A percentile compares a stretch with the other conserved stretches of the same genome.
phyloP scores from a whole-genome alignment of 2,113 vertebrate genomes.

The Ctenodactylus gundi region DNA sequence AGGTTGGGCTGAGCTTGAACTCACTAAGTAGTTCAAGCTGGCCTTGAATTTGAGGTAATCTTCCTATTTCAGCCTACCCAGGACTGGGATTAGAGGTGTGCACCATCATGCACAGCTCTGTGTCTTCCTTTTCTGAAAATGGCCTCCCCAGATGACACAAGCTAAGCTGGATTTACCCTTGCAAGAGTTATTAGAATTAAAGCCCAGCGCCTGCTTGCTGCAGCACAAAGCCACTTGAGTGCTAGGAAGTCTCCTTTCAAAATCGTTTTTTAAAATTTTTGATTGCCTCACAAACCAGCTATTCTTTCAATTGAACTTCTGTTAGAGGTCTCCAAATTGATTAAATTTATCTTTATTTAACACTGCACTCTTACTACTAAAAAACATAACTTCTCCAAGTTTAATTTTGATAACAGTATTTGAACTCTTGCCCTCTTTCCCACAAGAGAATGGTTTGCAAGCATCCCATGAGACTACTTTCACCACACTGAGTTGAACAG shows the following conservation, averaged over 20 bases:
- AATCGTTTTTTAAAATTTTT: neutral
- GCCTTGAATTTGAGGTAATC: too few species aligned
- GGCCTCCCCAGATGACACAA: neutral
- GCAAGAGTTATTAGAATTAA: neutral
- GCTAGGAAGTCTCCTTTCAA: neutral
- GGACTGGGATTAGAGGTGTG: too few species aligned
- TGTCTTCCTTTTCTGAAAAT: neutral
- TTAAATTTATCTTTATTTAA: conserved; percentile 19
- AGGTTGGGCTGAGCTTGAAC: too few species aligned
- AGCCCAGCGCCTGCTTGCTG: neutral
- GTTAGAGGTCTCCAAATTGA: neutral
- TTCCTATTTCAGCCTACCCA: too few species aligned
- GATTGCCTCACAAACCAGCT: neutral
- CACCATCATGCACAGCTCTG: too few species aligned
- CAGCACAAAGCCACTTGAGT: neutral
- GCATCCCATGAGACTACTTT: neutral
- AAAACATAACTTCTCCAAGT: neutral
- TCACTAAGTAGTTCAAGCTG: too few species aligned
- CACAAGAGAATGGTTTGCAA: neutral
- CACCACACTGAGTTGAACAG: neutral
- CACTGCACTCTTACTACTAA: neutral
- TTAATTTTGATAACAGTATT: conserved; percentile 30
- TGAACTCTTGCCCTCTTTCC: neutral
- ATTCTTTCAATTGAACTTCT: neutral
- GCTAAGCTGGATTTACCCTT: neutral